Percentiles rank a stretch among this genome's conserved stretches.
Conservation (phyloP, 1,140 invertebrate genomes). For the Drosophila sp. region DNA sequence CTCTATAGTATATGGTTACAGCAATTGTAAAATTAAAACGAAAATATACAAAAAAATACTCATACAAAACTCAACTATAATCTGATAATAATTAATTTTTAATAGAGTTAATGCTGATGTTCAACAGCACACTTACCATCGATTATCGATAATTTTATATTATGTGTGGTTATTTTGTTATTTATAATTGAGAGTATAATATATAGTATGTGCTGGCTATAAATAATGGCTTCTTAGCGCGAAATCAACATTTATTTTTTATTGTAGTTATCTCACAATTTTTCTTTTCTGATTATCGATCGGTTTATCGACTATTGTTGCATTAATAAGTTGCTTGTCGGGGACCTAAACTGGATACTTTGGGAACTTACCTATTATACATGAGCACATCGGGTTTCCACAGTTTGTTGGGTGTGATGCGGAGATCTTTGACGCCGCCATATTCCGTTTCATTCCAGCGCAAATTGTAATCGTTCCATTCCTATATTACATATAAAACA, state of each 20-base stretch:
- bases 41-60: constrained; percentile 6
- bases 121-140: constrained; percentile 48
- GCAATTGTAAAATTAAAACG: constrained; percentile 36
- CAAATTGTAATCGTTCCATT: constrained; percentile 99
- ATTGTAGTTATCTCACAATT: neutral
- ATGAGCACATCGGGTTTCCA: constrained; percentile 99
- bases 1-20: constrained; percentile 8
- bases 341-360: constrained; percentile 24
- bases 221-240: constrained; percentile 43
- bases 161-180: neutral
- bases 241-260: constrained; percentile 33
- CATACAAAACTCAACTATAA: constrained; percentile 6
- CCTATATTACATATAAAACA: constrained; percentile 86
- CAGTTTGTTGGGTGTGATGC: constrained; percentile 97
- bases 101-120: constrained; percentile 4
- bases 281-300: constrained; percentile 33
- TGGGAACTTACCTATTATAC: constrained; percentile 96
- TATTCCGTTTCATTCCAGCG: constrained; percentile 97
- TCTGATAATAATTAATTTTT: neutral
- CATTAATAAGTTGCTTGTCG: constrained; percentile 2
- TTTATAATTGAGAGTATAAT: constrained; percentile 3
- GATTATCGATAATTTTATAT: constrained; percentile 17
- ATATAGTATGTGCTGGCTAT: constrained; percentile 25
- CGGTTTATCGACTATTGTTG: constrained; percentile 33
- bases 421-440: constrained; percentile 95